Evolutionary conservation across 2,888 invertebrate species (phyloP).

Genomic region (Drosophila longiperda): DNA sequence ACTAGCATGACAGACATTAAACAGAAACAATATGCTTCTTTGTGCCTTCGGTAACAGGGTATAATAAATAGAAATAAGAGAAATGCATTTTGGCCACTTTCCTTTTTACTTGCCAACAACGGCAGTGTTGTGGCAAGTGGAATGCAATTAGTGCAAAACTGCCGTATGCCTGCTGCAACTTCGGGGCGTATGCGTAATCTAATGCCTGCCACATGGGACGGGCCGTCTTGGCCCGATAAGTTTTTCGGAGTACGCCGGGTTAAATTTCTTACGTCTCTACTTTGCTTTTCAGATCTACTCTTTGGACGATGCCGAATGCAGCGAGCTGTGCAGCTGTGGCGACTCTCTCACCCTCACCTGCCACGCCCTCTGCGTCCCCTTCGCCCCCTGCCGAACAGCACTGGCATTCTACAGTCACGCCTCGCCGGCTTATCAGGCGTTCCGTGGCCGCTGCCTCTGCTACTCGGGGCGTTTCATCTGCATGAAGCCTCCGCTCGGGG

Average conservation of each 20-base stretch:
- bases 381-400: constrained; percentile 94
- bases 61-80: constrained; percentile 7
- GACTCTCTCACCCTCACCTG: constrained; percentile 91
- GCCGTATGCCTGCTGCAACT: constrained; percentile 22
- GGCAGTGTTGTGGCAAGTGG: constrained; percentile 45
- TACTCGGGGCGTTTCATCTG: constrained; percentile 96
- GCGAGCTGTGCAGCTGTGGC: constrained; percentile 95
- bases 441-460: constrained; percentile 94
- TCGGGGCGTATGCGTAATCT: constrained; percentile 62
- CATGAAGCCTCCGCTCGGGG: constrained; percentile 92
- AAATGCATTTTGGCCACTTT: constrained; percentile 57
- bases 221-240: constrained; percentile 2
- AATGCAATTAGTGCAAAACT: constrained; percentile 56
- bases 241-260: background rate
- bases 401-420: constrained; percentile 96
- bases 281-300: constrained; percentile 83
- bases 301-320: constrained; percentile 94
- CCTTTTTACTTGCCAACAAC: constrained; percentile 49
- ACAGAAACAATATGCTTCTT: no score
- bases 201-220: constrained; percentile 31
- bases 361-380: constrained; percentile 94
- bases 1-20: background rate
- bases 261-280: constrained; percentile 16
- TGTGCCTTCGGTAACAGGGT: background rate
- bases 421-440: constrained; percentile 95